Base-by-base conservation (phyloP, 1,140 invertebrate genomes). In the Drosophila repletoides region DNA sequence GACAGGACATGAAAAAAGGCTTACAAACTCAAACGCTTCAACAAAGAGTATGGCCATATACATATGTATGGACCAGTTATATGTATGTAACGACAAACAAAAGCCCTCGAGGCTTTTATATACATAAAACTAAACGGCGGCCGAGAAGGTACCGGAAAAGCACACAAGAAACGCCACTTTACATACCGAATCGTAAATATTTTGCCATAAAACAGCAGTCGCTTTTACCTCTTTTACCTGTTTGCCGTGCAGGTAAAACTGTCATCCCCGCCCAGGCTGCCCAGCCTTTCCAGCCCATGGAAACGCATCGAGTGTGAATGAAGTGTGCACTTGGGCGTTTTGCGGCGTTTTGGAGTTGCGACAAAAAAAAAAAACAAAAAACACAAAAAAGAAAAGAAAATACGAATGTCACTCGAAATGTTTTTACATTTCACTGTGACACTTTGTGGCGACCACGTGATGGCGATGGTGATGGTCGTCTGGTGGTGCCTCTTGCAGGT, bases 151-250 rank as follows among this genome's bases (percentile, higher is more conserved):
- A 48, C 55, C 73, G 79, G 77, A 84, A 77, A 84, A 84, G 80
- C 68, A 70, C 80, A 83, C 75, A 75, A 86, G 80, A 86, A 86
- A 86, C 65, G 80, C 72, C 80, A 86, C 75, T 86, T 86, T 80
- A 86, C 72, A 72, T 86, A 70, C 76, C 81, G 64, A 86, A 86
- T 86, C 81, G 80, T 86, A 86, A 86, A 86, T 86, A 86, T 86
- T 87, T 87, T 79, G 68, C 72, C 72, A 72, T 86, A 83, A 81
- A 79, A 86, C 70, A 79, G 60, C 52, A 53, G 61, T 41, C 29
- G 56, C 17, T 63, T 43, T 76, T 67, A 45, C 52, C 51, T 61
- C 17, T 63, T 43, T 76, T 67, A 45, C 52, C 51, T 61, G 56
- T 52, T 45, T 46, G 43, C 36, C 43, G 36, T 51, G 34, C 31